Conservation (phyloP, 2,797 vertebrate species). For the Chelon auratus region DNA sequence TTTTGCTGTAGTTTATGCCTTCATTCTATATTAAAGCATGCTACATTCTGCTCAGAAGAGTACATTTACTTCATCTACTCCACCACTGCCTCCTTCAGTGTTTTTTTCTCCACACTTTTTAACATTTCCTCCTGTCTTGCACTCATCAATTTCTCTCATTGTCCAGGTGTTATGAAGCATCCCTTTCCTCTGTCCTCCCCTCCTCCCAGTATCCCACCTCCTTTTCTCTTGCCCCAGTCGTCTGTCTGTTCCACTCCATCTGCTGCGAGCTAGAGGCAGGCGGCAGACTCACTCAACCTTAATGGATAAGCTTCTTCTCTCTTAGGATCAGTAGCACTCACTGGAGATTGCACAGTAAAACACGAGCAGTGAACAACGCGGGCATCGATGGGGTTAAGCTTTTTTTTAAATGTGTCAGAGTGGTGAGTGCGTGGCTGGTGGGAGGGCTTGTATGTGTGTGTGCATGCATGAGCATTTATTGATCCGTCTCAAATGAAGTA, state of each 20-base stretch:
- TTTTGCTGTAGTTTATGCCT: too few species aligned
- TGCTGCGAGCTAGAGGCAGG: slow-evolving; percentile 38
- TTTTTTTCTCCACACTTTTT: too few species aligned
- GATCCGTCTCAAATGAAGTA: slow-evolving; percentile 4
- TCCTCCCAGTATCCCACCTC: slow-evolving; percentile 14
- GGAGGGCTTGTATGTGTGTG: slow-evolving; percentile 14
- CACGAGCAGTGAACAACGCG: not conserved
- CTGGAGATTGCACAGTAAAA: slow-evolving; percentile 17
- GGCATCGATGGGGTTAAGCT: slow-evolving; percentile 46
- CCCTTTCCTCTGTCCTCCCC: not conserved
- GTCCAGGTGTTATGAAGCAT: slow-evolving; percentile 12
- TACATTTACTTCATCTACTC: too few species aligned
- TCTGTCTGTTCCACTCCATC: slow-evolving; percentile 29
- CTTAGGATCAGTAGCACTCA: slow-evolving; percentile 68
- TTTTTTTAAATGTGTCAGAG: slow-evolving; percentile 44
- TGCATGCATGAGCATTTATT: not conserved
- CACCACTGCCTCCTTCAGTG: too few species aligned
- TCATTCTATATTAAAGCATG: too few species aligned
- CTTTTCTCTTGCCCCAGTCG: slow-evolving; percentile 24
- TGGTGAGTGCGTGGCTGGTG: slow-evolving; percentile 6
- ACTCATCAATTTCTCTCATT: not conserved
- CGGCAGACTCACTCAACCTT: slow-evolving; percentile 53
- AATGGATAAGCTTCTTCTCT: slow-evolving; percentile 65
- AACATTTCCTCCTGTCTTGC: not conserved
- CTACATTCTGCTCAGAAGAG: too few species aligned